Base-by-base conservation (phyloP, 2,797 vertebrate species). In the Pangasius krempfi region DNA sequence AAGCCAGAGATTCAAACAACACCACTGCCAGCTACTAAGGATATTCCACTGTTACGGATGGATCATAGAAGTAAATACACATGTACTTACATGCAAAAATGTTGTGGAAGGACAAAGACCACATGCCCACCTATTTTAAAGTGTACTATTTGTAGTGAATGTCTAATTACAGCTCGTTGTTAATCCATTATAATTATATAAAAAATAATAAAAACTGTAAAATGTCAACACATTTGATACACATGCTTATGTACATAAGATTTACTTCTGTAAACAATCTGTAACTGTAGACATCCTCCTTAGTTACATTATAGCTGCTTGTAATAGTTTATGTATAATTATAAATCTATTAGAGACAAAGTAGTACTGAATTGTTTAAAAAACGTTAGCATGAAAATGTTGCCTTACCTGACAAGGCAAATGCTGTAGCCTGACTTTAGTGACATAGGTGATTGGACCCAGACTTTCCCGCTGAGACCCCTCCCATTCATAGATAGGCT, bases 391-490 rank as follows among this genome's bases (percentile, higher is more conserved):
- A 30, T n/a, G 37, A 64, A 56, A 66, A 52, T 78, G 58, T 87
- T 68, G 54, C 81, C 92, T 10, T 92, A 99, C 98, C 97, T 98
- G 96, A 88, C 96, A 98, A 7, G 98, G 98, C 89, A 99, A 94
- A 88, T 99, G 98, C 93, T 99, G 98, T 58, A 99, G 94, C 89
- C 94, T 96, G 88, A 98, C 98, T 96, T 97, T 98, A 0, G 98
- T 98, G 86, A 97, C 96, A 0, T 96, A 98, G 88, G 93, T 91
- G 93, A 99, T 97, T 0, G 94, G 80, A 0, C 97, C 97, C 84
- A 97, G 93, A 60, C 96, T 97, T 86, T 97, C 97, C 9, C 95
- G 91, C 92, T 97, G 96, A 0, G 97, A 98, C 0, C 96, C 97
- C 60, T 96, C 96, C 97, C 96, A 97, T 25, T 97, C 97, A 14